These are phyloP conservation scores for Anolis apletophallus DNA, from an alignment of 2,797 vertebrate genomes.

Conservation along the genomic window DNA sequence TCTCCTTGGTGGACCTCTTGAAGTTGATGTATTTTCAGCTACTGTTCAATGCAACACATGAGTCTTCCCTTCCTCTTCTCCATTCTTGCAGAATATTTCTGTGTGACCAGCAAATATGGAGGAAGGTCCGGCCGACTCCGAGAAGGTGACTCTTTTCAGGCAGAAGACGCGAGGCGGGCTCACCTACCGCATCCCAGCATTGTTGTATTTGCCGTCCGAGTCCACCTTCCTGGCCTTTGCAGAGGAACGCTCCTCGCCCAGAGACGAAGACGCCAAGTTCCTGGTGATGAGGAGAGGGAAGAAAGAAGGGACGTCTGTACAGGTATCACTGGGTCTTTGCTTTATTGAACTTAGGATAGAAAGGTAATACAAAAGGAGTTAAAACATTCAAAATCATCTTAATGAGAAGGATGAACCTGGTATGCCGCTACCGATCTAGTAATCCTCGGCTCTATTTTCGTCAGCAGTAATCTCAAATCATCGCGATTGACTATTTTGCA, in stretches of 20 bases:
- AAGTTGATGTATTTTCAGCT: not conserved
- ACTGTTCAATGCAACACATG: no score
- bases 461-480: no score
- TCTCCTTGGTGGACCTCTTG: not conserved
- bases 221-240: slow-evolving; percentile 84
- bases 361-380: no score
- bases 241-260: slow-evolving; percentile 78
- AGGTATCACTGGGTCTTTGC: not conserved
- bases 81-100: not conserved
- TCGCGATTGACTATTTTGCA: no score
- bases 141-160: slow-evolving; percentile 80
- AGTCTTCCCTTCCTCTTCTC: not conserved
- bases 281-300: slow-evolving; percentile 83
- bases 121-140: not conserved
- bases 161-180: slow-evolving; percentile 67
- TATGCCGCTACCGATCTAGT: no score
- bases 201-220: slow-evolving; percentile 80
- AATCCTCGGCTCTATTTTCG: no score
- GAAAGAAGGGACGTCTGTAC: slow-evolving; percentile 1
- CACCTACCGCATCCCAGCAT: slow-evolving; percentile 84
- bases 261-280: slow-evolving; percentile 76
- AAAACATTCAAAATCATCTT: no score
- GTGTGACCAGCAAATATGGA: not conserved
- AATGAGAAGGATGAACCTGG: no score
- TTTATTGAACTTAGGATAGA: no score